A percentile compares a stretch with the other conserved stretches of the same genome.
phyloP scores from a whole-genome alignment of 2,888 invertebrate species.

The Cantharis lateralis region DNA sequence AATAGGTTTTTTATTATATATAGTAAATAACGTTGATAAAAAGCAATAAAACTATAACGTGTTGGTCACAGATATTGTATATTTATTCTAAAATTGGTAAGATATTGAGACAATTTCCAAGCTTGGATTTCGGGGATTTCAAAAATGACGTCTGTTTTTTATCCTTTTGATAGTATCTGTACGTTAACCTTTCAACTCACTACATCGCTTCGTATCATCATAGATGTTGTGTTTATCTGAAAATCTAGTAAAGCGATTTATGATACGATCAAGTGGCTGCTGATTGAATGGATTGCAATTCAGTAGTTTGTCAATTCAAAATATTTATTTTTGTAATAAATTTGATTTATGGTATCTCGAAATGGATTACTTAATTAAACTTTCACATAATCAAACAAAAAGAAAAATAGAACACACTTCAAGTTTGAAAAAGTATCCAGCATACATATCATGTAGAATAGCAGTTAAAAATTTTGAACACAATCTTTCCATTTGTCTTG shows the following conservation, averaged over 20 bases:
- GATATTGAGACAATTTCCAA: constrained; percentile 32
- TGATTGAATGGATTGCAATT: constrained; percentile 24
- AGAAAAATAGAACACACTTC: constrained; percentile 6
- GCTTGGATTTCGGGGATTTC: constrained; percentile 29
- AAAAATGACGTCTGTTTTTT: constrained; percentile 31
- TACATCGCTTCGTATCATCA: constrained; percentile 32
- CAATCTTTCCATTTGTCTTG: constrained; percentile 80
- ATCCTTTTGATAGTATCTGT: constrained; percentile 25
- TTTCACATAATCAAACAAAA: not conserved
- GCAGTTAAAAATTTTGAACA: constrained; percentile 80
- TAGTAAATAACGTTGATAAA: constrained; percentile 4
- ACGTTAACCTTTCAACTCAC: constrained; percentile 29
- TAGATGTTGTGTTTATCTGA: constrained; percentile 28
- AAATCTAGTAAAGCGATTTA: constrained; percentile 28
- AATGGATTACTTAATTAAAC: not conserved
- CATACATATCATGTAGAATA: constrained; percentile 57
- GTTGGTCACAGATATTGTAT: constrained; percentile 30
- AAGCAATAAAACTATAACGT: constrained; percentile 28
- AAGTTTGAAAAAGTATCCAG: constrained; percentile 13
- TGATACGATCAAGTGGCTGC: constrained; percentile 25
- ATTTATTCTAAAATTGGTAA: constrained; percentile 33
- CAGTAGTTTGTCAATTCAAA: constrained; percentile 10
- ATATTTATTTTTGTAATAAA: constrained; percentile 11
- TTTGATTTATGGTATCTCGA: constrained; percentile 8
- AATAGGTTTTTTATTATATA: constrained; percentile 1